A percentile compares a stretch with the other conserved stretches of the same genome.
Conservation (phyloP, 1,140 invertebrate genomes). For the Trichonephila inaurata region DNA sequence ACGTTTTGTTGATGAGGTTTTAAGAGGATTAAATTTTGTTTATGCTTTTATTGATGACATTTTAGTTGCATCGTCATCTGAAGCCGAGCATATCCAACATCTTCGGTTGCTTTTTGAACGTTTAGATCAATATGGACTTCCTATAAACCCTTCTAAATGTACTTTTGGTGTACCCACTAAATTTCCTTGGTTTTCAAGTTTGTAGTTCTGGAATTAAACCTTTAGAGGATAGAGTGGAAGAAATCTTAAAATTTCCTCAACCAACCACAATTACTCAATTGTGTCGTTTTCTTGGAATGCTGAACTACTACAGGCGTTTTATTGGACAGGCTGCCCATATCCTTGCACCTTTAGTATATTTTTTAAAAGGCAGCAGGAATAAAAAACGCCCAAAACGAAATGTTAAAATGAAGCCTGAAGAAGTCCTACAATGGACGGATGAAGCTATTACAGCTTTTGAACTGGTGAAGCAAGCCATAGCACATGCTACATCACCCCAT, state of each 20-base stretch:
- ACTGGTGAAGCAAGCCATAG: neutral
- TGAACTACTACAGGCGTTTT: neutral
- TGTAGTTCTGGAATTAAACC: too few species aligned
- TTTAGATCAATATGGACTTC: constrained; percentile 79
- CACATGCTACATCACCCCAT: neutral
- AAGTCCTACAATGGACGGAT: neutral
- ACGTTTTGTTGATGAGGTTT: constrained; percentile 63
- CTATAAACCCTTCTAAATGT: constrained; percentile 77
- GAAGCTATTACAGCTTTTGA: neutral
- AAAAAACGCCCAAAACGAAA: neutral
- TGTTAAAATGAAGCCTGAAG: neutral
- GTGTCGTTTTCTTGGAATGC: neutral
- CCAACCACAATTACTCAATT: neutral
- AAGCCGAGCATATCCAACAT: constrained; percentile 79
- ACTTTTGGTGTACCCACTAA: too few species aligned
- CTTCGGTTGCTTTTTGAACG: constrained; percentile 79
- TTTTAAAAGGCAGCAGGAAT: neutral
- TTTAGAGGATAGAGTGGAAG: constrained; percentile 19
- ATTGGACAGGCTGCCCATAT: neutral
- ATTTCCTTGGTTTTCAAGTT: too few species aligned
- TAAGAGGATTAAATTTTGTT: neutral
- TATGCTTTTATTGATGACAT: constrained; percentile 61
- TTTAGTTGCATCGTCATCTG: constrained; percentile 81
- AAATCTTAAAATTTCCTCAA: neutral
- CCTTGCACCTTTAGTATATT: neutral